phyloP scores from a whole-genome alignment of 1,140 invertebrate genomes.

The Drosophila arizonae region DNA sequence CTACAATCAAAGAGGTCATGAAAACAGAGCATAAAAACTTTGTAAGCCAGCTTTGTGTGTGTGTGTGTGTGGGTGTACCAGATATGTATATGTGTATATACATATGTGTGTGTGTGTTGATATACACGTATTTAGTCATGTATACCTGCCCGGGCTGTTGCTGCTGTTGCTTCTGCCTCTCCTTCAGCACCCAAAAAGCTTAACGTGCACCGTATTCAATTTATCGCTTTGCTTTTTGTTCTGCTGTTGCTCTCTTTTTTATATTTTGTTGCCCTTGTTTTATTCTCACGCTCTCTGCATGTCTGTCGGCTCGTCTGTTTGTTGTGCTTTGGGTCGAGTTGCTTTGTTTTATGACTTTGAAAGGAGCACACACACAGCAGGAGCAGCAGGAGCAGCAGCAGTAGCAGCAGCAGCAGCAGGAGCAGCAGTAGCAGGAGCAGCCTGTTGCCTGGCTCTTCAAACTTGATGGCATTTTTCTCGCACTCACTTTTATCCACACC shows the following conservation, averaged over 20 bases:
- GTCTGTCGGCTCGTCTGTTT: conserved; percentile 1
- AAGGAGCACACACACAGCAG: conserved; percentile 6
- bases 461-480: conserved; percentile 7
- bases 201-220: conserved; percentile 41
- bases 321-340: conserved; percentile 24
- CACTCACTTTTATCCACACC: background rate
- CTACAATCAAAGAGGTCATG: conserved; percentile 35
- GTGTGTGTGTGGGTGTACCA: background rate
- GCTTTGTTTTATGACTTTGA: conserved; percentile 41
- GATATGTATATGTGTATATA: conserved; percentile 3
- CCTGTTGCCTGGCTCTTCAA: conserved; percentile 35
- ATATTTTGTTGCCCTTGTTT: background rate
- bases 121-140: conserved; percentile 26
- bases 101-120: conserved; percentile 3
- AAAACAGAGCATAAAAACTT: conserved; percentile 25
- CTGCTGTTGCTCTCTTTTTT: conserved; percentile 4
- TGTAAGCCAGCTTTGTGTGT: conserved; percentile 8
- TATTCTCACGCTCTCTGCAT: background rate
- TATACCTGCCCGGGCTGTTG: conserved; percentile 31
- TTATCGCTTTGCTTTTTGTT: conserved; percentile 41
- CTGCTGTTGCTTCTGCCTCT: background rate
- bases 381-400: conserved; percentile 28
- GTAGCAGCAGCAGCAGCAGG: too few relatives aligned
- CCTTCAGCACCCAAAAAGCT: conserved; percentile 26
- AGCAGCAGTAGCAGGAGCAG: background rate